Base-by-base conservation (phyloP, 2,888 invertebrate species). In the Chesias legatella region DNA sequence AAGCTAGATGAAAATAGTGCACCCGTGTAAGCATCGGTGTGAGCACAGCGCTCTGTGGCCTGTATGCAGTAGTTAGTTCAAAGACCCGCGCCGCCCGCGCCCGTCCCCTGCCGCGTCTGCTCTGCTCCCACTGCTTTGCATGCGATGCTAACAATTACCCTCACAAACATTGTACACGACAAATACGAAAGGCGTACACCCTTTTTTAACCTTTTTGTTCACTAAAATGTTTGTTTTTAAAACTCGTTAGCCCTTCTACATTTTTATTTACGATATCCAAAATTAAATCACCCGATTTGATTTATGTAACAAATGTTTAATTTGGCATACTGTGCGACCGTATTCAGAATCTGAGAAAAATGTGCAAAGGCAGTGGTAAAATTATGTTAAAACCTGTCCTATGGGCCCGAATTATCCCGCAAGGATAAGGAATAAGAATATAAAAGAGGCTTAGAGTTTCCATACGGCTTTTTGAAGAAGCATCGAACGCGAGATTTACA, bases 311-410 rank as follows among this genome's bases (percentile, higher is more conserved):
- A 73, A 74, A 79, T 77, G 74, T 76, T 78, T 83, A 78, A 81
- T 79, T 79, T 75, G 61, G 60, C 46, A 60, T 49, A 48, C 49
- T 58, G 67, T 67, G 74, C 61, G 73, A 77, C 73, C 69, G 60
- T 73, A 72, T 72, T 63, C 52, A 62, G 63, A 63, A 62, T 70
- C 57, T 28, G 53, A 63, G 68, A 63, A 39, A 61, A 65, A 60
- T 67, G 75, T 73, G 73, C 70, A 76, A 79, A 71, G 76, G 73
- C 78, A 73, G 73, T 68, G 68, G 73, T 63, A 69, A 83, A 80
- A 82, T 84, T 85, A 88, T 85, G 85, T 81, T 79, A 85, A 83
- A 85, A 81, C 81, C 83, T 78, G 75, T 82, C 80, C 81, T 81
- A 76, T 80, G 77, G 77, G 79, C 73, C 72, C 70, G 80, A 84